Evolutionary conservation across 2,888 invertebrate species (phyloP).

Genomic region (Orthonevra nobilis): DNA sequence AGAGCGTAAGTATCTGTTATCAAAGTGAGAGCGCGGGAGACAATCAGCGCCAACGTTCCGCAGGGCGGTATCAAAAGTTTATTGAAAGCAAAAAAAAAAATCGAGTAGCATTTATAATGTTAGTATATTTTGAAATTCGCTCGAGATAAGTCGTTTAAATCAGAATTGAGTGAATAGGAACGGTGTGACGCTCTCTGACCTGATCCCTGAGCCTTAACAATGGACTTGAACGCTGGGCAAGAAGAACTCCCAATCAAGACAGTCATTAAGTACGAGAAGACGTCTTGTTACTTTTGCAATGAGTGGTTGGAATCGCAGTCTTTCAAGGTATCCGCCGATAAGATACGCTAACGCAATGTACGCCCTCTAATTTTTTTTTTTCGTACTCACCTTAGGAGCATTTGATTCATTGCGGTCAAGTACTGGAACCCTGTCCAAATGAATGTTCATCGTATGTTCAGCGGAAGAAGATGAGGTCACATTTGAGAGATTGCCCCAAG

Average conservation of each 20-base stretch:
- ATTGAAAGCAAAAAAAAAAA: conserved; percentile 39
- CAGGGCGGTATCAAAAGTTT: neutral
- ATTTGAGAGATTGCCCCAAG: conserved; percentile 81
- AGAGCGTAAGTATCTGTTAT: conserved; percentile 46
- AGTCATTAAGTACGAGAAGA: conserved; percentile 80
- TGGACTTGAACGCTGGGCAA: conserved; percentile 36
- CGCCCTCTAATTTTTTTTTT: conserved; percentile 54
- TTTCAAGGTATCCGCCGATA: conserved; percentile 81
- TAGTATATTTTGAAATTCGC: conserved; percentile 43
- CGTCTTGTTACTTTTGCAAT: conserved; percentile 86
- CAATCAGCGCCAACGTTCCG: too few species aligned
- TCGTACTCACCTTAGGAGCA: conserved; percentile 81
- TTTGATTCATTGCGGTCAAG: conserved; percentile 86
- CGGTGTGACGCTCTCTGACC: neutral
- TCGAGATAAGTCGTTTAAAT: conserved; percentile 42
- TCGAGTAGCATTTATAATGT: conserved; percentile 20
- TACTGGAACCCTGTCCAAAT: conserved; percentile 86
- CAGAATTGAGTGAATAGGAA: neutral
- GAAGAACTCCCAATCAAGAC: conserved; percentile 73
- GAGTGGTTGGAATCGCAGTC: conserved; percentile 85
- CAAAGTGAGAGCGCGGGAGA: conserved; percentile 12
- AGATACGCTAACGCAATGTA: conserved; percentile 32
- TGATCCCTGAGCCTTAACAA: neutral
- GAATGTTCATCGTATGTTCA: conserved; percentile 87
- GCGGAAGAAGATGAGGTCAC: conserved; percentile 83